Evolutionary conservation across 2,888 invertebrate species (phyloP).

Genomic region (Caenorhabditis sp.): DNA sequence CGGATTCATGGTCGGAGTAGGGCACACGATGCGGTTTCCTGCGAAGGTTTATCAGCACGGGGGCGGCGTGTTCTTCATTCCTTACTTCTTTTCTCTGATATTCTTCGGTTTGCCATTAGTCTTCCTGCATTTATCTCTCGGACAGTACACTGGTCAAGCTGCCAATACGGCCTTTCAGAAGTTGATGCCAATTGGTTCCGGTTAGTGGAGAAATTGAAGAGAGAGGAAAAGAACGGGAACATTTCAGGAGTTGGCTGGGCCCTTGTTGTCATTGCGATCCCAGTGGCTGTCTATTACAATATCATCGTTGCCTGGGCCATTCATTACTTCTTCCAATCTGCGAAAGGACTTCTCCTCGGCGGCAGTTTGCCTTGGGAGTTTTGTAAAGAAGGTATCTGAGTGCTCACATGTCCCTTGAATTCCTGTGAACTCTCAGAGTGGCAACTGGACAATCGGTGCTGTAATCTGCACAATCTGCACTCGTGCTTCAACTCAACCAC

Average conservation of each 20-base stretch:
- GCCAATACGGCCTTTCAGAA: constrained; percentile 72
- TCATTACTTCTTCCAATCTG: constrained; percentile 76
- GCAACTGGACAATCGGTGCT: constrained; percentile 71
- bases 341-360: constrained; percentile 62
- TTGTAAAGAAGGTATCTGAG: constrained; percentile 67
- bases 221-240: too few species aligned
- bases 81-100: constrained; percentile 72
- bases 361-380: constrained; percentile 69
- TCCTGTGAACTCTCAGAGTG: constrained; percentile 63
- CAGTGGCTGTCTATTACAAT: constrained; percentile 77
- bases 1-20: constrained; percentile 78
- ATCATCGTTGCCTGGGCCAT: constrained; percentile 74
- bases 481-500: constrained; percentile 65
- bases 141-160: constrained; percentile 75
- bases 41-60: constrained; percentile 76
- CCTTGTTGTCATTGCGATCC: constrained; percentile 75
- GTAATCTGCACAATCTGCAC: constrained; percentile 67
- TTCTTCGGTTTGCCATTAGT: constrained; percentile 78
- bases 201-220: constrained; percentile 42
- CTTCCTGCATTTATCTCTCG: constrained; percentile 74
- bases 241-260: constrained; percentile 78
- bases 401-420: too few species aligned
- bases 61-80: constrained; percentile 76
- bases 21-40: constrained; percentile 76
- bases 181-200: constrained; percentile 76